These are phyloP conservation scores for Oncorhynchus gorbuscha DNA, from an alignment of 2,113 vertebrate genomes.

Conservation along the genomic window DNA sequence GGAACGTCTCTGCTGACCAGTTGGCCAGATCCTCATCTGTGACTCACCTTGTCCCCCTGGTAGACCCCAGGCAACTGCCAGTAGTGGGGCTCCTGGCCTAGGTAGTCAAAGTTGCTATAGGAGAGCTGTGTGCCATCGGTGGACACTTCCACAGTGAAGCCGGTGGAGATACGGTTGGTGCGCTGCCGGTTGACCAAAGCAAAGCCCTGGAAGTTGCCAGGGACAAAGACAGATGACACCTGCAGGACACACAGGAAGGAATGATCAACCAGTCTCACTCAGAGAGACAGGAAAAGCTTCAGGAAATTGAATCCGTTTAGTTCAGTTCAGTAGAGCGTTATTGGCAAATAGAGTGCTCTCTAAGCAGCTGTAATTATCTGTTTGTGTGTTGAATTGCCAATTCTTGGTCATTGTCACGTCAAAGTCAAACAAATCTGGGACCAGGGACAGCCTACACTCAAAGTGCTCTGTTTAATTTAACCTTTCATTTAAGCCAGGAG, in stretches of 20 bases:
- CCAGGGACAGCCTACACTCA: too few species aligned
- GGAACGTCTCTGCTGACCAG: not conserved
- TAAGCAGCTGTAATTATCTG: too few species aligned
- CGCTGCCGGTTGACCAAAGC: slow-evolving; percentile 89
- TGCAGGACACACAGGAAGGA: slow-evolving; percentile 31
- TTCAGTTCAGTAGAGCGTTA: too few species aligned
- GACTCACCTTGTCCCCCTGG: slow-evolving; percentile 90
- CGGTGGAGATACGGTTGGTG: slow-evolving; percentile 78
- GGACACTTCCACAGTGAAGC: slow-evolving; percentile 80
- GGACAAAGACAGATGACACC: slow-evolving; percentile 78
- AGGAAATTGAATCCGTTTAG: too few species aligned
- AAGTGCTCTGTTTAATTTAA: too few species aligned
- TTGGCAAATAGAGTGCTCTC: not conserved
- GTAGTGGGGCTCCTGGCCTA: slow-evolving; percentile 88
- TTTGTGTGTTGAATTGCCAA: too few species aligned
- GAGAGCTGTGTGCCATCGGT: slow-evolving; percentile 78
- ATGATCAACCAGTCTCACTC: not conserved
- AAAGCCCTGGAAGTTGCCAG: slow-evolving; percentile 82
- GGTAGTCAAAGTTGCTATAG: slow-evolving; percentile 80
- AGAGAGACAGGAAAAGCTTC: too few species aligned
- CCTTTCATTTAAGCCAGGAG: too few species aligned
- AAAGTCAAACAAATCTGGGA: too few species aligned
- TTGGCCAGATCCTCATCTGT: not conserved
- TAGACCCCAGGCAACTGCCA: slow-evolving; percentile 89
- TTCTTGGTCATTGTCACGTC: too few species aligned